Base-by-base conservation (phyloP, 2,888 invertebrate genomes). In the Theretra japonica region DNA sequence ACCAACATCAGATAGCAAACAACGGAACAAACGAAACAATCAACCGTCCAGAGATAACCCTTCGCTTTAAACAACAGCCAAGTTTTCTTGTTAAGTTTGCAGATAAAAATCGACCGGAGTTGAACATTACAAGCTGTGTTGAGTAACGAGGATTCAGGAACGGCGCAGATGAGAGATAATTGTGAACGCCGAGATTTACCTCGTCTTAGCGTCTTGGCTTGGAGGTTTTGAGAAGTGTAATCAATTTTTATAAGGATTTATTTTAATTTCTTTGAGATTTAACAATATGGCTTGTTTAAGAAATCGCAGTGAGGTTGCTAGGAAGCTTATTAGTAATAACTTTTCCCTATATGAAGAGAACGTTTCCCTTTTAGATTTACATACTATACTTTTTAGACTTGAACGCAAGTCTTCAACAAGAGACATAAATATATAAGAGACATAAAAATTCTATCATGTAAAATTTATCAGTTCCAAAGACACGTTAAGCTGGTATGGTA, bases 11-110 rank as follows among this genome's bases (percentile, higher is more conserved):
- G 33, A 60, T 60, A n/a, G 53, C 58, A 28, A 23, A 25, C 17
- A 23, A 48, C 23, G 48, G 41, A 65, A 65, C 60, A 65, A 25
- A 53, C 53, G 53, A n/a, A 23, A 25, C 65, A 65, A 65, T 65
- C 65, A 17, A 65, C 41, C 48, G 23, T 17, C 21, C 2, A 6
- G 11, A 41, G 65, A 48, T 65, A 65, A 48, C 65, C 65, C 48
- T 65, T 65, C 41, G 58, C 25, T 25, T 17, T 25, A 25, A 58
- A 65, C 62, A 65, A 23, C 65, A 53, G 65, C 7, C 65, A 65
- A 48, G 65, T 65, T 65, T 65, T 65, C 65, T 65, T 65, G 48
- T 65, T 65, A 48, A 65, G 21, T 62, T 58, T 62, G 48, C 65
- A 23, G 65, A 65, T 65, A 65, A 65, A 65, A 65, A 65, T 65